phyloP scores from a whole-genome alignment of 2,888 invertebrate genomes.

The Ectemnius cavifrons region DNA sequence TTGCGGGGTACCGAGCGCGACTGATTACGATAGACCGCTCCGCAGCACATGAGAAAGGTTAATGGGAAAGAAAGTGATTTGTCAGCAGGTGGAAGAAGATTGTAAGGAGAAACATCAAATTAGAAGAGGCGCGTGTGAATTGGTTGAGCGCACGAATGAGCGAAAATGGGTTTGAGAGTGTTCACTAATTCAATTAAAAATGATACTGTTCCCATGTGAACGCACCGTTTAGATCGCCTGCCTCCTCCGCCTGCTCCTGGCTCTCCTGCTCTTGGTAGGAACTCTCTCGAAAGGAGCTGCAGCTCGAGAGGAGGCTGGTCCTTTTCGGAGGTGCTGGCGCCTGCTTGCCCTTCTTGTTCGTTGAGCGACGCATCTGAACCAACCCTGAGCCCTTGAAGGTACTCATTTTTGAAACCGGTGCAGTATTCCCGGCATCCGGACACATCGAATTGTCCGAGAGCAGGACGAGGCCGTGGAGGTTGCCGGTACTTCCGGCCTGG shows the following conservation, averaged over 20 bases:
- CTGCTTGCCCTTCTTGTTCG: constrained; percentile 93
- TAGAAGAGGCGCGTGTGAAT: too few species aligned
- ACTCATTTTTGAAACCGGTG: constrained; percentile 81
- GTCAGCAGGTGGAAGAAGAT: too few species aligned
- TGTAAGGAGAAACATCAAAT: too few species aligned
- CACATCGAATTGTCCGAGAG: constrained; percentile 76
- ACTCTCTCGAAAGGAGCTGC: constrained; percentile 92
- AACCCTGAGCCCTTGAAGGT: constrained; percentile 83
- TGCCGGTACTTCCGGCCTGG: constrained; percentile 82
- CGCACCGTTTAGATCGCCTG: constrained; percentile 80
- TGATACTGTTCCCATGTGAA: too few species aligned
- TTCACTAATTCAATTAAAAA: neutral
- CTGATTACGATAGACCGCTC: too few species aligned
- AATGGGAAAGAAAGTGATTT: too few species aligned
- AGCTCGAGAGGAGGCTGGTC: constrained; percentile 90
- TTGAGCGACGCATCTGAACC: constrained; percentile 91
- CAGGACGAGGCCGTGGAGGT: constrained; percentile 80
- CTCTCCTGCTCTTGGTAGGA: constrained; percentile 85
- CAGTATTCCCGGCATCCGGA: constrained; percentile 73
- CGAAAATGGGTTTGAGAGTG: constrained; percentile 36
- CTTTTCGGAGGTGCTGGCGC: constrained; percentile 97
- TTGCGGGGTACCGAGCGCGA: too few species aligned
- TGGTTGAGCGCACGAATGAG: neutral
- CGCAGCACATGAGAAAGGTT: too few species aligned
- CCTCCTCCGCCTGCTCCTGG: constrained; percentile 79